phyloP scores from a whole-genome alignment of 1,140 invertebrate genomes.

The Cherax quadricarinatus region DNA sequence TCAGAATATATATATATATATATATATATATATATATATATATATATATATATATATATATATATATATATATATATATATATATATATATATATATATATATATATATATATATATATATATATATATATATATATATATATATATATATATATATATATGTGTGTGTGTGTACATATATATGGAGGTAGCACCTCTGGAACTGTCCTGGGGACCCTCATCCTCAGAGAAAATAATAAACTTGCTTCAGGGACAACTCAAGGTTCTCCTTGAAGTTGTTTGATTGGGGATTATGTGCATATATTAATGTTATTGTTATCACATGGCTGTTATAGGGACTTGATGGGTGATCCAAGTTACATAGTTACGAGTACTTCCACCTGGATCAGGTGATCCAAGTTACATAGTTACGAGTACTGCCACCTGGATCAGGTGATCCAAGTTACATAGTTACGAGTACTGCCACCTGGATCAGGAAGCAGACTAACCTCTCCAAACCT shows the following conservation, averaged over 20 bases:
- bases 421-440: background rate
- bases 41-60: slow-evolving; percentile 42
- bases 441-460: background rate
- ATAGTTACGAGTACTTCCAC: no score
- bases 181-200: no score
- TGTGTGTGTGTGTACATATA: slow-evolving; percentile 6
- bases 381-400: no score
- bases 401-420: no score
- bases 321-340: no score
- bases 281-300: no score
- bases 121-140: slow-evolving; percentile 52
- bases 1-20: slow-evolving; percentile 4
- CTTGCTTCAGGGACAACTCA: no score
- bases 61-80: slow-evolving; percentile 28
- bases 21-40: slow-evolving; percentile 38
- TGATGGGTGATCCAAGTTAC: background rate
- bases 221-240: no score
- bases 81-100: slow-evolving; percentile 47
- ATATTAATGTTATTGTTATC: no score
- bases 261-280: no score
- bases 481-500: background rate
- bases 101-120: slow-evolving; percentile 52
- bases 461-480: background rate
- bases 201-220: no score
- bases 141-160: slow-evolving; percentile 40